Conservation (phyloP, 2,113 vertebrate genomes). For the Lanius ludovicianus region DNA sequence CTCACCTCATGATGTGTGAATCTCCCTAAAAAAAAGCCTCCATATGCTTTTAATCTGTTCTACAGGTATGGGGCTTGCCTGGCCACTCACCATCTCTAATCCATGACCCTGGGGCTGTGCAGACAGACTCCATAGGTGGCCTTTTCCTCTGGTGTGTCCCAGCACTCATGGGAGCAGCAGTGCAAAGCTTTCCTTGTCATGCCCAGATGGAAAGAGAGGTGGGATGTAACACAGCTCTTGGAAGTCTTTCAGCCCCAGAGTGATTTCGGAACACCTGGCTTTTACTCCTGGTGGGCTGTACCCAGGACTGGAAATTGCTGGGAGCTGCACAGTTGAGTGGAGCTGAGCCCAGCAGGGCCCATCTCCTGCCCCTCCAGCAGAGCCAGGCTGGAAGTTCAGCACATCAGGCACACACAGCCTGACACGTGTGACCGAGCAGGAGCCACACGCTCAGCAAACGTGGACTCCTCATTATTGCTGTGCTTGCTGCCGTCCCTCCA, state of each 20-base stretch:
- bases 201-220: not conserved
- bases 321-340: not conserved
- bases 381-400: not conserved
- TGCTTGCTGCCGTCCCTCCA: not conserved
- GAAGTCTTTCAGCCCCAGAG: not conserved
- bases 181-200: not conserved
- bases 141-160: not conserved
- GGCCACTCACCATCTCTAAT: not conserved
- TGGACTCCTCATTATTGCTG: fast-evolving
- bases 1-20: not conserved
- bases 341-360: not conserved
- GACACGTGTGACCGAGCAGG: not conserved
- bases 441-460: not conserved
- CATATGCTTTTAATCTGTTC: not conserved
- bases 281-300: not conserved
- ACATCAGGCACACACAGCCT: fast-evolving
- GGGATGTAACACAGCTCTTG: not conserved
- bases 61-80: not conserved
- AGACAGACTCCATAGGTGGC: not conserved
- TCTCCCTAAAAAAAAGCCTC: not conserved
- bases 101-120: not conserved
- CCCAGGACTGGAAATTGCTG: not conserved
- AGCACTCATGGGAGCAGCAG: not conserved
- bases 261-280: not conserved
- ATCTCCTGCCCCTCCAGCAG: not conserved